Evolutionary conservation across 2,113 vertebrate species (phyloP).

Genomic region (Lathamus discolor): DNA sequence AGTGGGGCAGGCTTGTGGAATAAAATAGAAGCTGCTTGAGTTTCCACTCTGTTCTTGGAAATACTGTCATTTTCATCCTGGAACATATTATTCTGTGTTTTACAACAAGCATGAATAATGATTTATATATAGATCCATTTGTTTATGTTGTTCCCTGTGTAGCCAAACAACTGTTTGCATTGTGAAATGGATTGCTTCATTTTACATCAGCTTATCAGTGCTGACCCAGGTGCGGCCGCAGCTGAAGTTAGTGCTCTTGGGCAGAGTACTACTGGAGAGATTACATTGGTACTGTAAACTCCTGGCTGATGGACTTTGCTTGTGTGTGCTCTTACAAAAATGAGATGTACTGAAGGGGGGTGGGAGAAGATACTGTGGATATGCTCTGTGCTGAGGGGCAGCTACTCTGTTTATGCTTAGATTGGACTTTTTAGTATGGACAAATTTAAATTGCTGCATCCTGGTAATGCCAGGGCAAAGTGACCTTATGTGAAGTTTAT

Average conservation of each 20-base stretch:
- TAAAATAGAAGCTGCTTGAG: background rate
- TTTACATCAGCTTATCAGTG: background rate
- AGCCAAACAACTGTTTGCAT: background rate
- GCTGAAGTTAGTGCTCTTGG: background rate
- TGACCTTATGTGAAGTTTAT: background rate
- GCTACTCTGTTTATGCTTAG: background rate
- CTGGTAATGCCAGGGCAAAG: too few species aligned
- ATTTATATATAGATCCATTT: background rate
- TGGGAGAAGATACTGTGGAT: background rate
- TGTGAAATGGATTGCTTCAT: slow-evolving; percentile 7
- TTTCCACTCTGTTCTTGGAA: background rate
- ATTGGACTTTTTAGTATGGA: background rate
- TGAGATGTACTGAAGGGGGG: too few species aligned
- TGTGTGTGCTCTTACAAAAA: fast-evolving
- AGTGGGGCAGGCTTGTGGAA: background rate
- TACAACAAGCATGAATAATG: background rate
- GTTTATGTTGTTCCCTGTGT: background rate
- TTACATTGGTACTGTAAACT: background rate
- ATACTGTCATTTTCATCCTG: background rate
- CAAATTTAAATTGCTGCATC: background rate
- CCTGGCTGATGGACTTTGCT: background rate
- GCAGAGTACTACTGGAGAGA: background rate
- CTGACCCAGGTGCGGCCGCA: background rate
- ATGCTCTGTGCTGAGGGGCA: background rate
- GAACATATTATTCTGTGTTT: background rate